Evolutionary conservation across 2,113 vertebrate genomes (phyloP), one percentile per base, ranked within the genome.

Genomic region (Podocnemis expansa): DNA sequence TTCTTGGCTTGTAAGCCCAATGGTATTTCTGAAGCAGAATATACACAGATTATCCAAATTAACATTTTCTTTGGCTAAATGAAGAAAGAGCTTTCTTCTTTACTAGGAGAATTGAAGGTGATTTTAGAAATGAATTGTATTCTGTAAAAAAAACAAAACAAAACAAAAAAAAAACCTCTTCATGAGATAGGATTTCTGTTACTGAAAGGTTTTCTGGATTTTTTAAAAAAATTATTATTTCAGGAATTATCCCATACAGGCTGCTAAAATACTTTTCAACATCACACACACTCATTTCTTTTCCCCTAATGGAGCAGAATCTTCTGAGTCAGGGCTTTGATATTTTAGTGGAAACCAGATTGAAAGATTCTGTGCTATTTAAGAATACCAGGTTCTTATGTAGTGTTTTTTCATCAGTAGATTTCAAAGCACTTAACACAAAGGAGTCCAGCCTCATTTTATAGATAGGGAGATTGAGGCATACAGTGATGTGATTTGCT

Each of bases 331-430:
- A 52, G 12, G 56, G 21, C 54, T 56, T 49, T 38, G 56, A 86
- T 47, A 34, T 81, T 75, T 67, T 76, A 80, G 63, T 70, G 34
- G 63, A n/a, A 70, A 22, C 10, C 63, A 38, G 63, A 70, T 3
- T 38, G 63, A 70, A 38, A 22, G 31, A 8, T 43, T 55, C 75
- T 87, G 14, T 38, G 82, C 13, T 89, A 6, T 78, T 85, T 80
- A 89, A 54, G 73, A 55, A 84, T 85, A 86, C 43, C 12, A 79
- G 49, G 31, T 76, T 79, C 83, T 88, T 70, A 70, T 79, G 47
- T 85, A 85, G 87, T 88, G 24, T 22, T 88, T 85, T n/a, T 87
- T 93, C 29, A 87, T 93, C 79, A 60, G 58, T 85, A 96, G 45
- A 67, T 83, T 55, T 89, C 5, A 80, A 75, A 92, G 84, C 73